A percentile compares a stretch with the other conserved stretches of the same genome.
Evolutionary conservation across 2,888 invertebrate genomes (phyloP).

Genomic region (Isotomurus palustris): DNA sequence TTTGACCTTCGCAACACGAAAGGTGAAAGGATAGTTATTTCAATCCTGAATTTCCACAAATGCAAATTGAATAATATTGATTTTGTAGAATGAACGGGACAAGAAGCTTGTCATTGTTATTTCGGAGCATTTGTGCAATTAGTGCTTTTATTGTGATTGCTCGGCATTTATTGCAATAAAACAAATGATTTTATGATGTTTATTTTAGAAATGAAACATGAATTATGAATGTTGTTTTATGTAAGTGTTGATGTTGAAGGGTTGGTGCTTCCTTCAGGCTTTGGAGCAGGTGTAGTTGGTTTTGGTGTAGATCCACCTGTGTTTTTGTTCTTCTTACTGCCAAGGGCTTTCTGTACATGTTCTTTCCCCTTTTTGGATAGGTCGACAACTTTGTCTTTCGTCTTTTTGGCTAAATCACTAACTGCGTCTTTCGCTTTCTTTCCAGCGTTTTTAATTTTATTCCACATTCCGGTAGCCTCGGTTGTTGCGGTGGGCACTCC

Average conservation of each 20-base stretch:
- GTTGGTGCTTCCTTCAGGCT: neutral
- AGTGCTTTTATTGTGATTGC: too few relatives aligned
- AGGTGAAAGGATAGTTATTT: too few relatives aligned
- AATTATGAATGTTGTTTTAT: neutral
- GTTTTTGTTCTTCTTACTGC: constrained; percentile 9
- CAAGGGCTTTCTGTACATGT: constrained; percentile 6
- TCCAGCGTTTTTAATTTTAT: neutral
- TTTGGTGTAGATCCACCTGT: neutral
- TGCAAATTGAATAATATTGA: too few relatives aligned
- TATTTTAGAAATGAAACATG: too few relatives aligned
- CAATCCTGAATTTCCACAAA: too few relatives aligned
- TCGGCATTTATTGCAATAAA: too few relatives aligned
- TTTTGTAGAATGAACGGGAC: too few relatives aligned
- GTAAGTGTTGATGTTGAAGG: neutral
- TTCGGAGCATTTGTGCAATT: too few relatives aligned
- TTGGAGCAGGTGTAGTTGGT: neutral
- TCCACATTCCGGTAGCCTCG: neutral
- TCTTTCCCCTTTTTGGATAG: neutral
- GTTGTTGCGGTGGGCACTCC: neutral
- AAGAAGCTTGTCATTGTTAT: too few relatives aligned
- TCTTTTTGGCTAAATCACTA: constrained; percentile 5
- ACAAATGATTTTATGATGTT: too few relatives aligned
- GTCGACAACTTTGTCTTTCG: neutral
- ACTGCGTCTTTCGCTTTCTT: neutral
- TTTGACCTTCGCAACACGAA: too few relatives aligned